Evolutionary conservation across 2,113 vertebrate species (phyloP).

Genomic region (Pleuronectes platessa): DNA sequence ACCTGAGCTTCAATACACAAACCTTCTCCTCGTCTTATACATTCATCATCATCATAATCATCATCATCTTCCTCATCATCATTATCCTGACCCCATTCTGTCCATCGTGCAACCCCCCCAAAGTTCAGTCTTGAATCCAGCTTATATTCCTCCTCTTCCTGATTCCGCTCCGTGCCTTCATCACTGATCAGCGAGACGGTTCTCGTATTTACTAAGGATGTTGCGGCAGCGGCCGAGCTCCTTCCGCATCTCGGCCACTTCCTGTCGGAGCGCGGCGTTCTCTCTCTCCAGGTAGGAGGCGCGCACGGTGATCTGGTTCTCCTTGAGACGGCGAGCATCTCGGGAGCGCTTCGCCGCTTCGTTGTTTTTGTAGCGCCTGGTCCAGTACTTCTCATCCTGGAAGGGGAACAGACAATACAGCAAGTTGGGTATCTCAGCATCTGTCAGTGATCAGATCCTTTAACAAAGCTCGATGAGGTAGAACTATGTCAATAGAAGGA

Average conservation of each 20-base stretch:
- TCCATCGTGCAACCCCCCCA: slow-evolving; percentile 49
- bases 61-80: slow-evolving; percentile 51
- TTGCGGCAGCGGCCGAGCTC: slow-evolving; percentile 91
- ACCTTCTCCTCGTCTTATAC: slow-evolving; percentile 70
- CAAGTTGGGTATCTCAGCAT: not conserved
- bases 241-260: slow-evolving; percentile 91
- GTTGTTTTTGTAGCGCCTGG: slow-evolving; percentile 91
- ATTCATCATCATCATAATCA: slow-evolving; percentile 75
- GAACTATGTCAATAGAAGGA: slow-evolving; percentile 12
- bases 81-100: slow-evolving; percentile 51
- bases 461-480: not conserved
- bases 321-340: slow-evolving; percentile 92
- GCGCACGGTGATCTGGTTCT: slow-evolving; percentile 93
- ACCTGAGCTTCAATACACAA: slow-evolving; percentile 79
- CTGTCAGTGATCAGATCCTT: not conserved
- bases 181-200: slow-evolving; percentile 85
- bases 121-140: slow-evolving; percentile 59
- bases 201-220: slow-evolving; percentile 91
- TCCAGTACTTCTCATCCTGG: slow-evolving; percentile 95
- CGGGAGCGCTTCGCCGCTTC: slow-evolving; percentile 93
- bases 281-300: slow-evolving; percentile 94
- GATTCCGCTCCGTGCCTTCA: slow-evolving; percentile 25
- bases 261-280: slow-evolving; percentile 89
- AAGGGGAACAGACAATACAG: slow-evolving; percentile 2
- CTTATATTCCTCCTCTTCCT: slow-evolving; percentile 56